phyloP scores from a whole-genome alignment of 2,888 invertebrate species.

The Taphrorychus bicolor region DNA sequence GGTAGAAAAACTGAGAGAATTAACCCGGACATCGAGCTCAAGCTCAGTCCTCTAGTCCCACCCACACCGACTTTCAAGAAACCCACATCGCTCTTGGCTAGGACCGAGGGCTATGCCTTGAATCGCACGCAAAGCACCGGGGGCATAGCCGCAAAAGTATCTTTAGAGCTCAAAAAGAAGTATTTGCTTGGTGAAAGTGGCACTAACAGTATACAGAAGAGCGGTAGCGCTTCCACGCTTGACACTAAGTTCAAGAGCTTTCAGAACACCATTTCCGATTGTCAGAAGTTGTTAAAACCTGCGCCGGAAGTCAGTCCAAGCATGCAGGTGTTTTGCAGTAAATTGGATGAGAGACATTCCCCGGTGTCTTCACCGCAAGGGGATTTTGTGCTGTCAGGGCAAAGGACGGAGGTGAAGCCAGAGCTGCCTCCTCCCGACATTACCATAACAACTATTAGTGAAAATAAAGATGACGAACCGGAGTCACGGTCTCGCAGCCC shows the following conservation, averaged over 20 bases:
- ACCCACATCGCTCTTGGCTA: conserved; percentile 53
- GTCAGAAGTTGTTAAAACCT: conserved; percentile 85
- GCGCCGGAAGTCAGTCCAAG: conserved; percentile 70
- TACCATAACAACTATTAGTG: conserved; percentile 37
- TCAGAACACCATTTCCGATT: conserved; percentile 85
- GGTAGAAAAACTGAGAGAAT: conserved; percentile 44
- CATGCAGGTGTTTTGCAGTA: conserved; percentile 71
- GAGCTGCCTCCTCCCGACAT: conserved; percentile 40
- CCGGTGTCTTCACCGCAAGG: conserved; percentile 48
- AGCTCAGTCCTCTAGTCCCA: conserved; percentile 58
- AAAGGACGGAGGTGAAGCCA: background rate
- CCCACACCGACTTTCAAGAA: conserved; percentile 47
- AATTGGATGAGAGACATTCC: conserved; percentile 55
- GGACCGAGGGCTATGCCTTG: conserved; percentile 76
- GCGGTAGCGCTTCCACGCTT: conserved; percentile 82
- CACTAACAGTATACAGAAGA: conserved; percentile 77
- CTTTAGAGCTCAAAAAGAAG: conserved; percentile 84
- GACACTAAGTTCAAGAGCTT: conserved; percentile 86
- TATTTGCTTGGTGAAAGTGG: conserved; percentile 78
- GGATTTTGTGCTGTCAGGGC: conserved; percentile 11
- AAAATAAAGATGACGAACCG: conserved; percentile 43
- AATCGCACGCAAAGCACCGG: conserved; percentile 86
- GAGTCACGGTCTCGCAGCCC: conserved; percentile 67
- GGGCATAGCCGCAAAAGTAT: conserved; percentile 86
- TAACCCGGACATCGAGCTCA: conserved; percentile 55